These are phyloP conservation scores for Paramuricea clavata DNA, from an alignment of 92 coral and sea anemone species.

Conservation along the genomic window DNA sequence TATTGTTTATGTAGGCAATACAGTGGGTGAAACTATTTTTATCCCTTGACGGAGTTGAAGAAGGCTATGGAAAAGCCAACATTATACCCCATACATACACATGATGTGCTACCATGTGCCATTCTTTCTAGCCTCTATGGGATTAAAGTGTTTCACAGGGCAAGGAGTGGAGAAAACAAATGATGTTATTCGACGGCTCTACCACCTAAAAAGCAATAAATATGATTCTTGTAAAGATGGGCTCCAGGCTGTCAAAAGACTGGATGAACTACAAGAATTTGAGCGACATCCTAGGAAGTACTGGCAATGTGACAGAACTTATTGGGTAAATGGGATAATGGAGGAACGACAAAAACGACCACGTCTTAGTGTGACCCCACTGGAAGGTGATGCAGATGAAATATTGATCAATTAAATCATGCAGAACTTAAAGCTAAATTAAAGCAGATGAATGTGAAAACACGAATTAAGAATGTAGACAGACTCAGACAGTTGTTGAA, in stretches of 20 bases:
- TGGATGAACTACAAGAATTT: constrained; percentile 46
- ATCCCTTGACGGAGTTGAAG: constrained; percentile 53
- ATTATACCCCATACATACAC: constrained; percentile 77
- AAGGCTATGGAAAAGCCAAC: constrained; percentile 70
- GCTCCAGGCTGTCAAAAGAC: constrained; percentile 61
- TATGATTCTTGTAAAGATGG: constrained; percentile 66
- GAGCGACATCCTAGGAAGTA: constrained; percentile 59
- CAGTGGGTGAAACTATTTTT: constrained; percentile 64
- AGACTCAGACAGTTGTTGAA: constrained; percentile 39
- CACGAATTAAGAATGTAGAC: constrained; percentile 23
- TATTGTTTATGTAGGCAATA: constrained; percentile 10
- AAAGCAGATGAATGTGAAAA: constrained; percentile 11
- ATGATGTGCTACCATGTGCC: constrained; percentile 65
- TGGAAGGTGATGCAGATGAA: constrained; percentile 41
- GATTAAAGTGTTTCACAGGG: constrained; percentile 57
- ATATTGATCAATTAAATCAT: constrained; percentile 28
- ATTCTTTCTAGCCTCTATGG: constrained; percentile 5
- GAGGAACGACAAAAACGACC: constrained; percentile 54
- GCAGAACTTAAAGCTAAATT: constrained; percentile 33
- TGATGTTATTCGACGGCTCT: too few species aligned
- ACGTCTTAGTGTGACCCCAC: constrained; percentile 53
- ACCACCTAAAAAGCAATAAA: constrained; percentile 59
- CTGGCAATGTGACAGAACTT: constrained; percentile 25
- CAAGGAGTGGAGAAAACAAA: constrained; percentile 73
- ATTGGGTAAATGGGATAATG: constrained; percentile 57